Evolutionary conservation across 2,888 invertebrate genomes (phyloP), one percentile per base, ranked within the genome.

Genomic region (Dolichomitus sp.): DNA sequence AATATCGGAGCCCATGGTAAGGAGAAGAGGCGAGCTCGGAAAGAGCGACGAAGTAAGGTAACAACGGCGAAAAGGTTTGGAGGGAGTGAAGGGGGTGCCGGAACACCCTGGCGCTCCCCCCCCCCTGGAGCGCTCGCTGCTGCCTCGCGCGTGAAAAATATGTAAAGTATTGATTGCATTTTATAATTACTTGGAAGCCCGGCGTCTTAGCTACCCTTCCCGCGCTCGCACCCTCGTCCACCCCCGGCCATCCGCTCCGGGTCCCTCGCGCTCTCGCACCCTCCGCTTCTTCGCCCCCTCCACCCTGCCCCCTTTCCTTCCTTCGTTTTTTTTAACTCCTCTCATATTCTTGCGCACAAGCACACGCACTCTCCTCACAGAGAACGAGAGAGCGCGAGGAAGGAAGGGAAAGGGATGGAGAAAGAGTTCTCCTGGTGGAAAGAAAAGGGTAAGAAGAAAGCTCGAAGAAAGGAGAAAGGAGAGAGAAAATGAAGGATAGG

Each of bases 141-240:
- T 82, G 78, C 73, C 90, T 91, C 80, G 83, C 80, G 92, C 92
- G 93, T 93, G 93, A 93, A 93, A 93, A 93, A 93, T 93, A 93
- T 93, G 93, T 93, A 93, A 93, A 93, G 93, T 93, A 93, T 93
- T 93, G 93, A 93, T 93, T 93, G 93, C 93, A 92, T 93, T 93
- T 93, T 93, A 93, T 93, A 93, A 93, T 93, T 93, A 93, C 93
- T 93, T 93, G 92, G 92, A 90, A 92, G 91, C 91, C 92, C 90
- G 92, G 92, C 93, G 93, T 93, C 93, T 93, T 93, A 93, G 93
- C 93, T 93, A 90, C 91, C 91, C 91, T 91, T 87, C 87, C 89
- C 89, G 74, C 48, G 69, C 48, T 87, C 87, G 88, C 85, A 84
- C 88, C 85, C 85, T 87, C 86, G 86, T 83, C 85, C 87, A 76